These are phyloP conservation scores for Lipophrys pholis DNA, from an alignment of 2,113 vertebrate genomes.

Conservation along the genomic window DNA sequence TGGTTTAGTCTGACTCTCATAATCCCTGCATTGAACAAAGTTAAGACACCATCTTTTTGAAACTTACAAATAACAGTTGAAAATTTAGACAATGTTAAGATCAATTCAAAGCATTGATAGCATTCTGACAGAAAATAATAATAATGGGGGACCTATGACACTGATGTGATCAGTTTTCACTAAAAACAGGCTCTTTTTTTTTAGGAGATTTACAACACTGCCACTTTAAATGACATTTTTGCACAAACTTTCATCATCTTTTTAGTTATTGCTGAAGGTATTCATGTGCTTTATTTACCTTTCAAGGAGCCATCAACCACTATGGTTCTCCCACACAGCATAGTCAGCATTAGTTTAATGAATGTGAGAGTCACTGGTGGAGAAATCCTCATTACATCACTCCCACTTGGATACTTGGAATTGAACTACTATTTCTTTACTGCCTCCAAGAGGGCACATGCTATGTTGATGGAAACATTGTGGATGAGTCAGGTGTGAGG, in stretches of 20 bases:
- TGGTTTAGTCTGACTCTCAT: constrained; percentile 14
- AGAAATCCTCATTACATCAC: constrained; percentile 70
- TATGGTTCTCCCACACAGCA: constrained; percentile 27
- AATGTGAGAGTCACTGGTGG: constrained; percentile 55
- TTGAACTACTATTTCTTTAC: constrained; percentile 69
- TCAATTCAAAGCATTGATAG: constrained; percentile 22
- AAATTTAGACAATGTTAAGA: constrained; percentile 24
- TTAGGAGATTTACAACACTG: neutral
- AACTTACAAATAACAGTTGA: constrained; percentile 11
- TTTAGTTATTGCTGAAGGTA: neutral
- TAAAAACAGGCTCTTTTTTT: too few relatives aligned
- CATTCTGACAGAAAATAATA: neutral
- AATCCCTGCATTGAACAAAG: neutral
- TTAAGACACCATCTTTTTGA: constrained; percentile 3
- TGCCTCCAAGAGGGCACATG: constrained; percentile 60
- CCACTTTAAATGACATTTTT: constrained; percentile 37
- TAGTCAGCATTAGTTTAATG: constrained; percentile 53
- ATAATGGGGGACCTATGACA: too few relatives aligned
- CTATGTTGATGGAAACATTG: constrained; percentile 57
- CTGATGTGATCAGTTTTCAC: too few relatives aligned
- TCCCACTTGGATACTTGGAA: constrained; percentile 73
- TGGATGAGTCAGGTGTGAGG: constrained; percentile 69
- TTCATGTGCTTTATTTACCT: constrained; percentile 27
- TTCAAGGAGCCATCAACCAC: constrained; percentile 18
- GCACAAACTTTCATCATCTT: constrained; percentile 7